A percentile compares a stretch with the other conserved stretches of the same genome.
phyloP scores from a whole-genome alignment of 2,113 vertebrate species.

The Arvicanthis niloticus region DNA sequence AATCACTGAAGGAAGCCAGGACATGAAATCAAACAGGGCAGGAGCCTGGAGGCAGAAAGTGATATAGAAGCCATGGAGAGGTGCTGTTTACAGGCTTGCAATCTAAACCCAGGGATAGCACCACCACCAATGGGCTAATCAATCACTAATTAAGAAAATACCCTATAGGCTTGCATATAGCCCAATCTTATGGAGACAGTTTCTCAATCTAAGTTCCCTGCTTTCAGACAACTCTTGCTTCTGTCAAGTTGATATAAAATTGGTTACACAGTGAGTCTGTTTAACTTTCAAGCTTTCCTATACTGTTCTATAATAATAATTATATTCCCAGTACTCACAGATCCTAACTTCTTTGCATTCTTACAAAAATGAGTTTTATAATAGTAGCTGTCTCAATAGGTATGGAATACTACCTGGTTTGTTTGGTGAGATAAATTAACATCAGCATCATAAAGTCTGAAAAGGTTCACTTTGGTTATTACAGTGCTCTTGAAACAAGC shows the following conservation, averaged over 20 bases:
- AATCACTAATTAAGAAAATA: background rate
- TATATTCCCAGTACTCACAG: background rate
- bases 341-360: background rate
- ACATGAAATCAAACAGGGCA: background rate
- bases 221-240: background rate
- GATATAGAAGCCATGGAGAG: background rate
- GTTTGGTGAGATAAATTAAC: background rate
- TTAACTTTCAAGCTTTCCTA: background rate
- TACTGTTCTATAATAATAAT: background rate
- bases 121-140: background rate
- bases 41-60: background rate
- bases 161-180: background rate
- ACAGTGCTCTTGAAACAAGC: conserved; percentile 39
- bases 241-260: background rate
- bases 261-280: background rate
- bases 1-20: background rate
- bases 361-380: background rate
- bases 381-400: background rate
- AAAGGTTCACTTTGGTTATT: background rate
- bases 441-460: conserved; percentile 10
- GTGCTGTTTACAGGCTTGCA: background rate
- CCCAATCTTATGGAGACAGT: background rate
- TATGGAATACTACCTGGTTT: conserved; percentile 12
- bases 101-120: background rate
- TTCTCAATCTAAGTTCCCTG: background rate